Conservation (phyloP, 2,113 vertebrate genomes). For the Tetraodon nigroviridis region DNA sequence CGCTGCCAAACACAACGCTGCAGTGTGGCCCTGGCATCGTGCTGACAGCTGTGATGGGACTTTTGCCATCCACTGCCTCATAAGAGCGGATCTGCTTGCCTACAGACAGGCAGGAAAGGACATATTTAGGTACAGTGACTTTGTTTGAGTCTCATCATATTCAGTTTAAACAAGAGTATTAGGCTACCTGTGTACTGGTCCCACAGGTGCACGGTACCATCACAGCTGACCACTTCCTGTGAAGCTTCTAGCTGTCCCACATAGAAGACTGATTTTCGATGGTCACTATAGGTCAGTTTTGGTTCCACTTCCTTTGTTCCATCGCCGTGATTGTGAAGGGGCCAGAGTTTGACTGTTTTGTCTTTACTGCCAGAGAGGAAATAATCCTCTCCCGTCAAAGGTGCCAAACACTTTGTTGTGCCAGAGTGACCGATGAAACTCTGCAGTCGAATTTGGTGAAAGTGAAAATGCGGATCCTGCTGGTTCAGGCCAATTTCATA, state of each 20-base stretch:
- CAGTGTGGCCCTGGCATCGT: slow-evolving; percentile 90
- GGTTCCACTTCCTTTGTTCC: slow-evolving; percentile 84
- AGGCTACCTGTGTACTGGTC: slow-evolving; percentile 92
- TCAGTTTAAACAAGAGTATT: neutral
- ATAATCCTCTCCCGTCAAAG: slow-evolving; percentile 87
- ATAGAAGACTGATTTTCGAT: slow-evolving; percentile 90
- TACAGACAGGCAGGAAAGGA: slow-evolving; percentile 39
- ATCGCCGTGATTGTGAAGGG: slow-evolving; percentile 90
- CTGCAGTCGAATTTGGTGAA: slow-evolving; percentile 97
- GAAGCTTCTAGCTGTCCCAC: slow-evolving; percentile 87
- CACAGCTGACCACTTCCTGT: slow-evolving; percentile 95
- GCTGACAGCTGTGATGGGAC: slow-evolving; percentile 88
- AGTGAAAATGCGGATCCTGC: slow-evolving; percentile 91
- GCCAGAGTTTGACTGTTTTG: slow-evolving; percentile 93
- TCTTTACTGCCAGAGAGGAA: slow-evolving; percentile 97
- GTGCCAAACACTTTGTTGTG: slow-evolving; percentile 87
- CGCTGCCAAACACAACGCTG: slow-evolving; percentile 88
- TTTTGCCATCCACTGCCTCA: slow-evolving; percentile 86
- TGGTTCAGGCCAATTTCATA: slow-evolving; percentile 95
- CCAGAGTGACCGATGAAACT: slow-evolving; percentile 88
- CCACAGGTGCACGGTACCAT: slow-evolving; percentile 91
- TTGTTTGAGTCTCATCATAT: neutral
- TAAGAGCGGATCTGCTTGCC: slow-evolving; percentile 87
- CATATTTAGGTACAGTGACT: neutral
- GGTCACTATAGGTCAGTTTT: slow-evolving; percentile 81